Conservation (phyloP, 2,888 invertebrate genomes). For the Lymantria dispar region DNA sequence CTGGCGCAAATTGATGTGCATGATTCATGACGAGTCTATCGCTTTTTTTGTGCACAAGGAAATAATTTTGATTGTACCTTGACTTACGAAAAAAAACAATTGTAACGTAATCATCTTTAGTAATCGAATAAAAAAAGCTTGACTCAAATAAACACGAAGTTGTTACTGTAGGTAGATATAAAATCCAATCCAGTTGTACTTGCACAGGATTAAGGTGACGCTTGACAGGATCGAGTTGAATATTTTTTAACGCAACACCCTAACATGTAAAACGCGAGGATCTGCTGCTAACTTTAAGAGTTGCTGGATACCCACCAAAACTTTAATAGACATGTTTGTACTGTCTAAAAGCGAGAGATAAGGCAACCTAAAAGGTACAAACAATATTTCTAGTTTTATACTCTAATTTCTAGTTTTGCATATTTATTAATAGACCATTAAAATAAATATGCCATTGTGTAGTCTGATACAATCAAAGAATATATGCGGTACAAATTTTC, state of each 20-base stretch:
- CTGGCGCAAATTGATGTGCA: slow-evolving; percentile 23
- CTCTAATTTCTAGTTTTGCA: no score
- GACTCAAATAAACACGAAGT: background rate
- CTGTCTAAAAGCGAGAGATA: no score
- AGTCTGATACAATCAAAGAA: slow-evolving; percentile 30
- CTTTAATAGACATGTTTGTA: no score
- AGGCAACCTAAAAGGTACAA: no score
- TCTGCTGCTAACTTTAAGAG: no score
- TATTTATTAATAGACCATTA: slow-evolving; percentile 2
- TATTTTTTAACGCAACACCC: no score
- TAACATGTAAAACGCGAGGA: no score
- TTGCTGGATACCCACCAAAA: background rate
- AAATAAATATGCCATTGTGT: slow-evolving; percentile 30
- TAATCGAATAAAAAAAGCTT: slow-evolving; percentile 7
- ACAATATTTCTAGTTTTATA: no score
- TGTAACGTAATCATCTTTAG: slow-evolving; percentile 5
- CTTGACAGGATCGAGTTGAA: no score
- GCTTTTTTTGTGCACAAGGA: slow-evolving; percentile 13
- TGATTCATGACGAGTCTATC: slow-evolving; percentile 7
- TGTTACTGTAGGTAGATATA: slow-evolving; percentile 14
- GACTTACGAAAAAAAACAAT: slow-evolving; percentile 5
- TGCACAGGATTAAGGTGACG: no score
- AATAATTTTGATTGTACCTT: slow-evolving; percentile 2
- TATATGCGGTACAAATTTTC: slow-evolving; percentile 23
- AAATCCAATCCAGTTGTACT: background rate